These are phyloP conservation scores for Melitaea cinxia DNA, from an alignment of 1,140 invertebrate genomes.

Conservation along the genomic window DNA sequence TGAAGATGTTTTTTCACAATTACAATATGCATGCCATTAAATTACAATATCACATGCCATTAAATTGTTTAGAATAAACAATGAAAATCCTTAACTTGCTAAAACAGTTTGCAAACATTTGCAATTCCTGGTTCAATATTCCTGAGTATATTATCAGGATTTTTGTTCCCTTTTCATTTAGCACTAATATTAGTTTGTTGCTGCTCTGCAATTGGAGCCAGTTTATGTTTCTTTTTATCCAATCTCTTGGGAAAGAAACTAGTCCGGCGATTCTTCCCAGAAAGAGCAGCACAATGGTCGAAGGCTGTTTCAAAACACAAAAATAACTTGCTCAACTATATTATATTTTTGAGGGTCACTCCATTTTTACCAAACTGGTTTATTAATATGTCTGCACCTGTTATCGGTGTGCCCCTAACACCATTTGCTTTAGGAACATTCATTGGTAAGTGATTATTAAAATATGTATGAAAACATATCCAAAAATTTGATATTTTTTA, in stretches of 20 bases:
- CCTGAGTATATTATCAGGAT: conserved; percentile 98
- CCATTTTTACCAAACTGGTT: conserved; percentile 99
- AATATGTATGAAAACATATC: not conserved
- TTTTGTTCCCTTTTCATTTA: conserved; percentile 96
- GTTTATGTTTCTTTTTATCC: conserved; percentile 97
- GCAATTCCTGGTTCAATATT: conserved; percentile 99
- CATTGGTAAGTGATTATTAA: conserved; percentile 84
- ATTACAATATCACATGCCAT: too few relatives aligned
- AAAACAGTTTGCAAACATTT: conserved; percentile 96
- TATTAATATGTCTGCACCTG: conserved; percentile 98
- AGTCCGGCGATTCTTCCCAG: conserved; percentile 94
- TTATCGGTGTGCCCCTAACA: conserved; percentile 95
- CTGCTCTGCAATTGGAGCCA: conserved; percentile 97
- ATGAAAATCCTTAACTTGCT: conserved; percentile 62
- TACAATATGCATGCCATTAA: too few relatives aligned
- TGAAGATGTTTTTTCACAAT: too few relatives aligned
- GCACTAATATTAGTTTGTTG: conserved; percentile 96
- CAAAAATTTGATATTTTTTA: not conserved
- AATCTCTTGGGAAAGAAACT: conserved; percentile 93
- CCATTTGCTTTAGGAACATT: conserved; percentile 97
- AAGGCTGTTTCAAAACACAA: conserved; percentile 91
- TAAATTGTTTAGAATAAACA: too few relatives aligned
- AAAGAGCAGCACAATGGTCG: conserved; percentile 93
- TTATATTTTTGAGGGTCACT: conserved; percentile 98
- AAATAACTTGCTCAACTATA: conserved; percentile 96